Evolutionary conservation across 2,888 invertebrate genomes (phyloP), one percentile per base, ranked within the genome.

Genomic region (Lasioglossum zephyrum): DNA sequence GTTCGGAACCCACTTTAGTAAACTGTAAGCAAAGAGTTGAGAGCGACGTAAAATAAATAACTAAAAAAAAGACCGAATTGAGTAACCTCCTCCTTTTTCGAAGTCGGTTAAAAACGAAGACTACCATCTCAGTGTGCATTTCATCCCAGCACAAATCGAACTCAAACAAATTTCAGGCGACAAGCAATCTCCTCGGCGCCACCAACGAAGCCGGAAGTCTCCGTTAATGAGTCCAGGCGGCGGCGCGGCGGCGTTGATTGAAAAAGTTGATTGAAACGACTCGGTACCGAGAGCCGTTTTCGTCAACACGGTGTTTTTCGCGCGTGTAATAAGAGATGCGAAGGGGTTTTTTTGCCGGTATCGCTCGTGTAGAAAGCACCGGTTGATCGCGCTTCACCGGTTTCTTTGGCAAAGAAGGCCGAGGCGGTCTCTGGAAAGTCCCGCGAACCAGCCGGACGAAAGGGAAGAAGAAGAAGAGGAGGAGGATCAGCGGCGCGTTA

Each of bases 401-500:
- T 87, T 90, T 90, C 87, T 81, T 87, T 81, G 74, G 73, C 73
- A 76, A 85, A 84, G 88, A 88, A 86, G 89, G 88, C 87, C 82
- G 69, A 69, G 66, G 60, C 79, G 88, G 70, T 82, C 85, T 75
- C 72, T 86, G 79, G 88, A 88, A 90, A 90, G 89, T 86, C 77
- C 63, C 22, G 66, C 44, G 66, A 66, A 66, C 36, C 66, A 66
- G 47, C 69, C 57, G 85, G 74, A 82, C 44, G 89, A 79, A 76
- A 82, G 70, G 77, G 76, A 73, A 63, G 81, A 79, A 63, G 81
- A 79, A 63, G 63, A 63, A 16, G 80, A 79, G 74, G 84, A 85
- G n/a, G 72, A 81, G 81, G 85, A 86, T 84, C 84, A 88, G 83
- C 81, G 88, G 81, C 90, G 85, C 87, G 92, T 92, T 92, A 92